phyloP scores from a whole-genome alignment of 2,113 vertebrate genomes.

The Dunckerocampus dactyliophorus region DNA sequence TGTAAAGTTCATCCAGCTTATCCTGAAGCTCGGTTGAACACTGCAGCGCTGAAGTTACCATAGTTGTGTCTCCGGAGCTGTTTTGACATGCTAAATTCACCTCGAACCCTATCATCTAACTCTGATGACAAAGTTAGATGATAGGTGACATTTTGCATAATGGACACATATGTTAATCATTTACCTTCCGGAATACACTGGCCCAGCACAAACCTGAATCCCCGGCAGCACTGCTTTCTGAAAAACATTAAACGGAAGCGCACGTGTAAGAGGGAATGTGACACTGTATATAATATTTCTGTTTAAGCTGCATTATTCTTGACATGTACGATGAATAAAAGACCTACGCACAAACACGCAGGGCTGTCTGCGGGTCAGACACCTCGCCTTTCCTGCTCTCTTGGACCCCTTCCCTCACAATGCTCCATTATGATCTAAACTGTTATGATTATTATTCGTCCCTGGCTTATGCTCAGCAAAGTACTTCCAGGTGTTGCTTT shows the following conservation, averaged over 20 bases:
- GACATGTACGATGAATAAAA: constrained; percentile 5
- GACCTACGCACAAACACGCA: not conserved
- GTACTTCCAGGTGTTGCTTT: constrained; percentile 44
- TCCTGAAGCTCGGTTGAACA: no score
- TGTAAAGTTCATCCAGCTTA: no score
- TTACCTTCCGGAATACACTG: constrained; percentile 98
- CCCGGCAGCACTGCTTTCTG: constrained; percentile 96
- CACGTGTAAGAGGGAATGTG: not conserved
- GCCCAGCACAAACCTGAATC: constrained; percentile 96
- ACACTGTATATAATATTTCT: not conserved
- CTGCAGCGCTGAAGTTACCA: no score
- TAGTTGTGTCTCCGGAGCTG: not conserved
- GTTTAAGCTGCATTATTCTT: not conserved
- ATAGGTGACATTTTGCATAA: not conserved
- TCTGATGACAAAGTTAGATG: no score
- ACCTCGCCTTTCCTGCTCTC: not conserved
- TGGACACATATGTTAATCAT: not conserved
- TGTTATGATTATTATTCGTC: constrained; percentile 9
- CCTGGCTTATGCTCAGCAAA: constrained; percentile 19
- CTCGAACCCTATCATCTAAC: not conserved
- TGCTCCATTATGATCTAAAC: not conserved
- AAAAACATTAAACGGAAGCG: constrained; percentile 57
- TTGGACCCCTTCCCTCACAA: not conserved
- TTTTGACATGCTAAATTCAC: not conserved
- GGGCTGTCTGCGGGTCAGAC: constrained; percentile 12